Evolutionary conservation across 2,888 invertebrate species (phyloP).

Genomic region (Ctena decussata): DNA sequence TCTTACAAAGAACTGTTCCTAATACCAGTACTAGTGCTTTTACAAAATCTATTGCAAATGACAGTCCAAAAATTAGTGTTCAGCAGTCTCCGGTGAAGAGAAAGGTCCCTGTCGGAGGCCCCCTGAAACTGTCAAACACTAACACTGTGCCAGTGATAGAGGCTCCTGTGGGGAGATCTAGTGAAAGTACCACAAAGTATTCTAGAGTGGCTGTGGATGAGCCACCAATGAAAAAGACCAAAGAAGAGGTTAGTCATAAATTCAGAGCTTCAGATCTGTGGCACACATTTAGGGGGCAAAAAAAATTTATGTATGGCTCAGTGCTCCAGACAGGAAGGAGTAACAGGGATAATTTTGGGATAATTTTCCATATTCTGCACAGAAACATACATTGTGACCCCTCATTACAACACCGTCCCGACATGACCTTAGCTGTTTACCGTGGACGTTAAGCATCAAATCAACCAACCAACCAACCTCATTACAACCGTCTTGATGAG

Average conservation of each 20-base stretch:
- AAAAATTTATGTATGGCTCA: too few species aligned
- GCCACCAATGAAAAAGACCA: constrained; percentile 30
- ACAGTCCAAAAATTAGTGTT: not conserved
- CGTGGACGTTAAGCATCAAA: too few species aligned
- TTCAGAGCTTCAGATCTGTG: too few species aligned
- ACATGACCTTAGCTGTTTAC: too few species aligned
- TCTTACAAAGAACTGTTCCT: constrained; percentile 28
- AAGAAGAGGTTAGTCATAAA: constrained; percentile 27
- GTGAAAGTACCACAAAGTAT: constrained; percentile 10
- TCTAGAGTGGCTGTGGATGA: constrained; percentile 32
- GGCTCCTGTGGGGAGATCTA: not conserved
- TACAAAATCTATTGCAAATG: constrained; percentile 49
- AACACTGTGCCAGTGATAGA: constrained; percentile 42
- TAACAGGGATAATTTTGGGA: too few species aligned
- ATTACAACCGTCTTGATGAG: too few species aligned
- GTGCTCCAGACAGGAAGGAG: too few species aligned
- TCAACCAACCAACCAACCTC: too few species aligned
- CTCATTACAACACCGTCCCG: too few species aligned
- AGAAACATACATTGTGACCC: too few species aligned
- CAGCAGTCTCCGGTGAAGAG: constrained; percentile 40
- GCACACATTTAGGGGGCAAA: too few species aligned
- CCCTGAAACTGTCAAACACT: constrained; percentile 43
- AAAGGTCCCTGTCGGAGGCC: constrained; percentile 41
- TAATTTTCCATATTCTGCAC: too few species aligned
- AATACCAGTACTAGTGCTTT: not conserved